A percentile compares a stretch with the other conserved stretches of the same genome.
These are phyloP conservation scores for Hippolais icterina DNA, from an alignment of 2,113 vertebrate species.

Conservation along the genomic window DNA sequence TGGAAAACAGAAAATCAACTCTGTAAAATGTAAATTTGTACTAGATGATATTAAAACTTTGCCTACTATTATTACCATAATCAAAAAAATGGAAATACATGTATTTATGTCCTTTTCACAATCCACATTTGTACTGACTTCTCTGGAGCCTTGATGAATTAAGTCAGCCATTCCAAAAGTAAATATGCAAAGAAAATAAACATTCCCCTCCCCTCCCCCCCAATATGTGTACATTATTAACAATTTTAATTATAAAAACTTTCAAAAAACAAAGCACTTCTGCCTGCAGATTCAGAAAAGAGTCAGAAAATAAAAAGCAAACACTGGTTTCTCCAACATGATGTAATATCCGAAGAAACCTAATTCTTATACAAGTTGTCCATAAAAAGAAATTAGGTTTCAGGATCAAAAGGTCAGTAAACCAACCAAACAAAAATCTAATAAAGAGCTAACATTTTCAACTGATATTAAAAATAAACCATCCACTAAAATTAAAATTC, in stretches of 20 bases:
- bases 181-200: neutral
- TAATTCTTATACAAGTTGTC: neutral
- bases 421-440: slow-evolving; percentile 5
- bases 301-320: neutral
- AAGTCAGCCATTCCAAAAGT: neutral
- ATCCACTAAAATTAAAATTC: slow-evolving; percentile 42
- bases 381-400: neutral
- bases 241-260: neutral
- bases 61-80: neutral
- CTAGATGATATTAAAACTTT: neutral
- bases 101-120: neutral
- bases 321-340: neutral
- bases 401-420: slow-evolving; percentile 1
- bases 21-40: neutral
- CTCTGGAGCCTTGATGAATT: neutral
- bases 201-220: neutral
- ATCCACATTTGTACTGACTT: neutral
- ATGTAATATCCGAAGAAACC: neutral
- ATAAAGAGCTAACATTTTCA: slow-evolving; percentile 19
- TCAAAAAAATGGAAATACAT: neutral
- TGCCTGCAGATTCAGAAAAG: neutral
- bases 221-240: neutral
- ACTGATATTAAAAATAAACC: slow-evolving; percentile 29
- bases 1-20: neutral
- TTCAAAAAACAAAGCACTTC: neutral